These are phyloP conservation scores for Hydropotes inermis DNA, from an alignment of 2,113 vertebrate genomes.

Conservation along the genomic window DNA sequence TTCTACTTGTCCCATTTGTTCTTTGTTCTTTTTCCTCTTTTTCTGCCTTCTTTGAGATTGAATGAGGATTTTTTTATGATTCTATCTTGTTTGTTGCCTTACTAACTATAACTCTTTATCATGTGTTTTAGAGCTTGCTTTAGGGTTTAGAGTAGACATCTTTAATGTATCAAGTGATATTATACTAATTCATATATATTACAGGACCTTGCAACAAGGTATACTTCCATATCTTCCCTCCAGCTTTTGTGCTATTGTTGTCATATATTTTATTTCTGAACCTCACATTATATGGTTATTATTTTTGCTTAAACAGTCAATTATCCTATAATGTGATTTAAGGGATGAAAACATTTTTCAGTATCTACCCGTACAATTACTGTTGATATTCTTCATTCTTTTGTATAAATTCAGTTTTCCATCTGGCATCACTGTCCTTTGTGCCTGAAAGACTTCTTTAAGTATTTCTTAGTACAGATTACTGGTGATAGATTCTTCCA, in stretches of 20 bases:
- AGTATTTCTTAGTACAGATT: not conserved
- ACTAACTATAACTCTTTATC: not conserved
- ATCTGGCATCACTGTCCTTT: not conserved
- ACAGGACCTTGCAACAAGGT: not conserved
- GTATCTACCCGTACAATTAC: not conserved
- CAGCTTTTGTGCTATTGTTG: not conserved
- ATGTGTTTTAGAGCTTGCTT: slow-evolving; percentile 6
- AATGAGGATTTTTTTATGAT: not conserved
- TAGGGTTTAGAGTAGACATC: not conserved
- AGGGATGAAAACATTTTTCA: not conserved
- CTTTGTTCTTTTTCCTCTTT: not conserved
- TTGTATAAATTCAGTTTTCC: not conserved
- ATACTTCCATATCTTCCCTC: not conserved
- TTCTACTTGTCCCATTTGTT: not conserved
- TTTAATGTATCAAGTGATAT: not conserved
- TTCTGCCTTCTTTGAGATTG: not conserved
- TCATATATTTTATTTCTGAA: slow-evolving; percentile 17
- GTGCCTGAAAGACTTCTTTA: not conserved
- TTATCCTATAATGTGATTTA: not conserved
- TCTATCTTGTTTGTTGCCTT: not conserved
- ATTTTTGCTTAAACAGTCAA: not conserved
- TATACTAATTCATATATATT: not conserved
- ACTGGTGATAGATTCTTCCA: not conserved
- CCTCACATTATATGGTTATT: not conserved
- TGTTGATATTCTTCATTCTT: not conserved